phyloP scores from a whole-genome alignment of 2,888 invertebrate genomes.

The Cantharis nigra region DNA sequence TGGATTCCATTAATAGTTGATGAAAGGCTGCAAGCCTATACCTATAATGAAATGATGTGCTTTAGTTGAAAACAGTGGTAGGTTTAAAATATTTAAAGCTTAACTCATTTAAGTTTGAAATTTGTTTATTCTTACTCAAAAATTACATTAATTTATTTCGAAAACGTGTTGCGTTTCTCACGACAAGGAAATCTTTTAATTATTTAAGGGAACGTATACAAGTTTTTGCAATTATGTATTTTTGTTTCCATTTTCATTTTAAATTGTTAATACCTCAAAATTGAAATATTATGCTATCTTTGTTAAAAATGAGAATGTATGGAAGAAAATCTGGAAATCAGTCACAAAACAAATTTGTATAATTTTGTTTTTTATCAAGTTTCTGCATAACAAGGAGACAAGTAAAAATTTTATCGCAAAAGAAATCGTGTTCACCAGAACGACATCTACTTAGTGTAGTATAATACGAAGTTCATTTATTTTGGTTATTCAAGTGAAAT shows the following conservation, averaged over 20 bases:
- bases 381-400: background rate
- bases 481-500: slow-evolving; percentile 46
- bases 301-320: background rate
- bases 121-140: background rate
- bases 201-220: background rate
- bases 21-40: background rate
- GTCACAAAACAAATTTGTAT: background rate
- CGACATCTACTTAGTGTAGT: slow-evolving; percentile 44
- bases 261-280: background rate
- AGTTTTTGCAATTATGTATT: background rate
- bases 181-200: background rate
- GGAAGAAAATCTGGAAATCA: background rate
- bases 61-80: background rate
- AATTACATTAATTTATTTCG: background rate
- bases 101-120: background rate
- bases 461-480: slow-evolving; percentile 46
- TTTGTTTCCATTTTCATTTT: background rate
- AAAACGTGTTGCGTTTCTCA: background rate
- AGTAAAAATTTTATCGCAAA: background rate
- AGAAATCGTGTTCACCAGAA: slow-evolving; percentile 33
- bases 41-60: background rate
- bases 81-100: background rate
- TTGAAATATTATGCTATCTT: background rate
- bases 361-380: background rate
- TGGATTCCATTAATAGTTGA: no score